A percentile compares a stretch with the other conserved stretches of the same genome.
Conservation (phyloP, 2,888 invertebrate species). For the Thereva nobilitata region DNA sequence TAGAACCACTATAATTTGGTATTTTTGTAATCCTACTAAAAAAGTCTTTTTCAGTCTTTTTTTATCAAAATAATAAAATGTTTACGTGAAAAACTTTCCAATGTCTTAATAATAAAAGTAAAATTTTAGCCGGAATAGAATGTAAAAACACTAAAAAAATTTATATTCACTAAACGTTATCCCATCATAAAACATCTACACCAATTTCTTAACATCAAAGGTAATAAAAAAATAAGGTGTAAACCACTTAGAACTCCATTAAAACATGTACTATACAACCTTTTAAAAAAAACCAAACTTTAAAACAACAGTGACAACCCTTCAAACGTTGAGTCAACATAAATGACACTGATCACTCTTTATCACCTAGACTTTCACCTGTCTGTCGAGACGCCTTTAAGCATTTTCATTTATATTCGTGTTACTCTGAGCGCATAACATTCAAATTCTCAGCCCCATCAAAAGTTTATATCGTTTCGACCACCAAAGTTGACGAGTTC, state of each 20-base stretch:
- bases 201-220: too few relatives aligned
- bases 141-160: too few relatives aligned
- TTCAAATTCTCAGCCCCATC: conserved; percentile 18
- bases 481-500: conserved; percentile 24
- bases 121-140: too few relatives aligned
- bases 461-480: conserved; percentile 18
- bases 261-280: neutral
- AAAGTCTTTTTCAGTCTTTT: too few relatives aligned
- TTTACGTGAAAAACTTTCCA: too few relatives aligned
- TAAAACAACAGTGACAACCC: conserved; percentile 7
- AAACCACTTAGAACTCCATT: conserved; percentile 15
- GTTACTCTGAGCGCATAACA: neutral
- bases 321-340: conserved; percentile 1
- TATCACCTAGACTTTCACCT: conserved; percentile 33
- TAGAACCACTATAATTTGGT: too few relatives aligned
- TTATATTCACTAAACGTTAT: too few relatives aligned
- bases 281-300: neutral
- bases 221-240: neutral
- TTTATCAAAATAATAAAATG: too few relatives aligned
- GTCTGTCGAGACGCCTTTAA: conserved; percentile 7
- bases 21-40: too few relatives aligned
- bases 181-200: too few relatives aligned
- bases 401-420: neutral
- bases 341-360: conserved; percentile 27
- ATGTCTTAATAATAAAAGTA: too few relatives aligned